Evolutionary conservation across 2,888 invertebrate species (phyloP).

Genomic region (Drosophila setosimentum): DNA sequence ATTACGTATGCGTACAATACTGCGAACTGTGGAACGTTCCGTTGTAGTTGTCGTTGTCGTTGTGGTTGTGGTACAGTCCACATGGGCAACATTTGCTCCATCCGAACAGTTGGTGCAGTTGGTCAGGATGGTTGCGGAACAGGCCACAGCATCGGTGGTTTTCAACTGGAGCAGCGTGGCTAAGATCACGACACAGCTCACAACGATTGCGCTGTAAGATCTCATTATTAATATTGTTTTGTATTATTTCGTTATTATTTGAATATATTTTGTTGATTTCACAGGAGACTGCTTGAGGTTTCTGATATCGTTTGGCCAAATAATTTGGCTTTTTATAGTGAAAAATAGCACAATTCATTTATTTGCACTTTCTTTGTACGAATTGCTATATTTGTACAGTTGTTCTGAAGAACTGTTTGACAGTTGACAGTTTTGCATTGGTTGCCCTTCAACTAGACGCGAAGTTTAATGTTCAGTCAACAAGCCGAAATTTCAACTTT

Average conservation of each 20-base stretch:
- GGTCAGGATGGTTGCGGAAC: conserved; percentile 19
- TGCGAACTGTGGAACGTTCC: not conserved
- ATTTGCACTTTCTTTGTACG: not conserved
- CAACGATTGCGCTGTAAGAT: conserved; percentile 4
- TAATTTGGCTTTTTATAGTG: conserved; percentile 15
- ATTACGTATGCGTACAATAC: conserved; percentile 10
- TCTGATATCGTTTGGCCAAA: conserved; percentile 13
- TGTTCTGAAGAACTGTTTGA: conserved; percentile 7
- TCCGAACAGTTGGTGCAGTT: conserved; percentile 35
- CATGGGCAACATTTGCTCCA: not conserved
- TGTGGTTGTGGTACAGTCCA: conserved; percentile 27
- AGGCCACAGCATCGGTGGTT: conserved; percentile 34
- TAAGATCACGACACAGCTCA: conserved; percentile 26
- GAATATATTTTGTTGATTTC: too few species aligned
- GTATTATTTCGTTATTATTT: too few species aligned
- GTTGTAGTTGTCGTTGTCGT: conserved; percentile 29
- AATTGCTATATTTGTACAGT: conserved; percentile 25
- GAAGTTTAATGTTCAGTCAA: not conserved
- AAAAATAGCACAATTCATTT: not conserved
- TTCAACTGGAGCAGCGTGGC: conserved; percentile 21
- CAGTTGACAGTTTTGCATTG: not conserved
- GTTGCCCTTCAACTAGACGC: conserved; percentile 4
- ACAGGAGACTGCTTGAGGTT: too few species aligned
- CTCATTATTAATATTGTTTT: too few species aligned
- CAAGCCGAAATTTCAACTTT: not conserved